A percentile compares a stretch with the other conserved stretches of the same genome.
Evolutionary conservation across 2,113 vertebrate genomes (phyloP).

Genomic region (Sinocyclocheilus rhinocerous): DNA sequence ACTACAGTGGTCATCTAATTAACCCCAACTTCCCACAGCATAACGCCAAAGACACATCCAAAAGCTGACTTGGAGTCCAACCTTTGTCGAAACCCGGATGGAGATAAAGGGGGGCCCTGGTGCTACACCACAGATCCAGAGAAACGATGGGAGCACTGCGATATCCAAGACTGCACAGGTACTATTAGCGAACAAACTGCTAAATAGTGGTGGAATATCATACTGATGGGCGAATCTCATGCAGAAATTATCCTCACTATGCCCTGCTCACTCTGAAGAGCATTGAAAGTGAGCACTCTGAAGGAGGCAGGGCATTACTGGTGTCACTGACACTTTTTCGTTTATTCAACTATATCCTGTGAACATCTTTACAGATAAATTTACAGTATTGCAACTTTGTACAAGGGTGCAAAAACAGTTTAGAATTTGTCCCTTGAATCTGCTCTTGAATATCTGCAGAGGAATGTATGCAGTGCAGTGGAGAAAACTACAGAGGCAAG

Average conservation of each 20-base stretch:
- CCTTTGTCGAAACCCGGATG: constrained; percentile 81
- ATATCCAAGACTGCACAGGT: constrained; percentile 73
- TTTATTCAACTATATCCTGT: neutral
- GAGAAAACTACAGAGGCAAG: constrained; percentile 88
- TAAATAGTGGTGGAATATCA: neutral
- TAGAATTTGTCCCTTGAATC: neutral
- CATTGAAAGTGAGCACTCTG: neutral
- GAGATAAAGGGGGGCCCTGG: constrained; percentile 73
- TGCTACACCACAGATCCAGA: constrained; percentile 75
- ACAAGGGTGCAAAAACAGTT: neutral
- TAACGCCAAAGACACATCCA: constrained; percentile 63
- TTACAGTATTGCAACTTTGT: neutral
- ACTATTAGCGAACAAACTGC: neutral
- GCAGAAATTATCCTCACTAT: neutral
- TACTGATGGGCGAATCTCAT: neutral
- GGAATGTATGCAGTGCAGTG: constrained; percentile 89
- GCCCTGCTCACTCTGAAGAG: neutral
- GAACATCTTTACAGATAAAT: neutral
- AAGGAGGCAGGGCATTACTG: neutral
- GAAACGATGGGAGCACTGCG: constrained; percentile 77
- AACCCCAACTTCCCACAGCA: constrained; percentile 57
- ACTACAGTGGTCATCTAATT: neutral
- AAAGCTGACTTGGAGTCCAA: constrained; percentile 74
- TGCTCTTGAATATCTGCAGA: constrained; percentile 61
- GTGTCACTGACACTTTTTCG: neutral